Evolutionary conservation across 1,140 invertebrate species (phyloP), one percentile per base, ranked within the genome.

Genomic region (Drosophila aff.): DNA sequence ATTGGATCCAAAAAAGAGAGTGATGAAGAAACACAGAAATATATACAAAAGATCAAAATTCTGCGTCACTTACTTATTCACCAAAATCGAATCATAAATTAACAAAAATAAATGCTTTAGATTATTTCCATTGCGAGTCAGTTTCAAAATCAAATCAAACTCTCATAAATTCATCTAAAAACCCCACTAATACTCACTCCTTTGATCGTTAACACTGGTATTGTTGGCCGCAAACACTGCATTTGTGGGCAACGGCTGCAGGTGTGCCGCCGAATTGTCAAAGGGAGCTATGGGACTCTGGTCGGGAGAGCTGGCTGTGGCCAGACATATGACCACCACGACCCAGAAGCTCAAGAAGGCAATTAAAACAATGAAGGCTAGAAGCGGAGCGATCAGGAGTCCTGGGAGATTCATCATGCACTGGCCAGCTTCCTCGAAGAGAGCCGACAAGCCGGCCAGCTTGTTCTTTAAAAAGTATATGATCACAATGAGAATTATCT

Each of bases 381-480:
- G 93, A 2, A 99, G 90, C 1, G 98, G 98, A 89, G 98, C 98
- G 23, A 98, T 93, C 82, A 98, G 96, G 28, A 99, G 93, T n/a
- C 95, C 95, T 8, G 98, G 98, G 71, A 99, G 94, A 82, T 96
- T 95, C 53, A 95, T 95, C 43, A 99, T 94, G 90, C 97, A 98
- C 72, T 96, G 95, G 11, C 97, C 96, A 33, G 98, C 97, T 93
- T 99, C 98, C 83, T 96, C 95, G 85, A 99, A 99, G 16, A 99
- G 93, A 33, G 95, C 94, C 2, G 97, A 95, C 67, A 98, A 94
- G 79, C 98, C 96, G 28, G 95, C 94, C 2, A 98, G 95, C 74
- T 96, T 95, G 84, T 96, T 96, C 67, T 97, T 94, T 94, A 98
- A 95, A 50, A 96, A 95, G 74, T 96, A 94, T 13, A 98, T 94